Conservation (phyloP, 64 coral and sea anemone species). For the Dendronephthya gigantea region DNA sequence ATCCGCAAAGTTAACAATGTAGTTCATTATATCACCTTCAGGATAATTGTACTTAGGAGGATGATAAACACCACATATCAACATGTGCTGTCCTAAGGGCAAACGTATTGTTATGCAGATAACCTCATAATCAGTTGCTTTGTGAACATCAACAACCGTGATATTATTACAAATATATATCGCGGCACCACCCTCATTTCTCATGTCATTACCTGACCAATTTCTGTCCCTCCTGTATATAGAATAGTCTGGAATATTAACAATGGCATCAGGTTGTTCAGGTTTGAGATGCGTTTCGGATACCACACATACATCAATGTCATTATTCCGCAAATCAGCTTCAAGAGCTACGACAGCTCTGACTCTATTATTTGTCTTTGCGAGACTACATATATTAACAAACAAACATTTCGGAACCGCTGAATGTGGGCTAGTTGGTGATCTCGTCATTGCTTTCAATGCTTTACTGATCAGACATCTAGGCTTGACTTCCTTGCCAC, state of each 20-base stretch:
- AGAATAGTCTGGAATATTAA: conserved; percentile 8
- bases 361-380: too few relatives aligned
- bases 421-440: too few relatives aligned
- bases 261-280: neutral
- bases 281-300: conserved; percentile 16
- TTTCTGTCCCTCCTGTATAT: conserved; percentile 33
- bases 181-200: conserved; percentile 26
- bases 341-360: too few relatives aligned
- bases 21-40: neutral
- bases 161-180: conserved; percentile 36
- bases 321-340: too few relatives aligned
- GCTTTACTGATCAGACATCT: too few relatives aligned
- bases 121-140: neutral
- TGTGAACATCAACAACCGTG: conserved; percentile 19
- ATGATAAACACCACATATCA: conserved; percentile 30
- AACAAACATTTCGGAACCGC: too few relatives aligned
- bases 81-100: conserved; percentile 31
- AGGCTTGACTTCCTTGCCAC: too few relatives aligned
- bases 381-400: too few relatives aligned
- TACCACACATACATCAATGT: too few relatives aligned
- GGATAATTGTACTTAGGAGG: conserved; percentile 41
- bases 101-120: conserved; percentile 14
- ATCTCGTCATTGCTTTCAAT: too few relatives aligned
- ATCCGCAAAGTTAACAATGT: conserved; percentile 4
- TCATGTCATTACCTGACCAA: conserved; percentile 9